These are phyloP conservation scores for Plodia interpunctella DNA, from an alignment of 1,140 invertebrate species.

Conservation along the genomic window DNA sequence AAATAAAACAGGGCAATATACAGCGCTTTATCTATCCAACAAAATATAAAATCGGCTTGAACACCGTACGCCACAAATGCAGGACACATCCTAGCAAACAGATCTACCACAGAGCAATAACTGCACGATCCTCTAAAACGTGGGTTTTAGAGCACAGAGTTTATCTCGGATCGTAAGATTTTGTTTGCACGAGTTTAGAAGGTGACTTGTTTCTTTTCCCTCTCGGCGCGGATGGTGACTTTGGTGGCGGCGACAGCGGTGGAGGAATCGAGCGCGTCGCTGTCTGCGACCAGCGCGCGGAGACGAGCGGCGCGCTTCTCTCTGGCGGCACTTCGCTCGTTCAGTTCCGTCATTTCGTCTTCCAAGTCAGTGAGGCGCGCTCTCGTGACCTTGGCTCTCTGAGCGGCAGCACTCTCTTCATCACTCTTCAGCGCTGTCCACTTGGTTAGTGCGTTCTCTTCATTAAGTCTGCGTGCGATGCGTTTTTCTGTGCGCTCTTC, in stretches of 20 bases:
- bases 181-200: constrained; percentile 45
- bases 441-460: constrained; percentile 71
- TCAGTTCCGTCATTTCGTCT: constrained; percentile 79
- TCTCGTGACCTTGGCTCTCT: constrained; percentile 60
- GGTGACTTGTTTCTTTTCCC: constrained; percentile 71
- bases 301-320: constrained; percentile 78
- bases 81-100: constrained; percentile 53
- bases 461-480: constrained; percentile 62
- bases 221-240: constrained; percentile 55
- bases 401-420: constrained; percentile 57
- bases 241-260: constrained; percentile 47
- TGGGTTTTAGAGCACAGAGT: constrained; percentile 27
- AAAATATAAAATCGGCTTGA: constrained; percentile 63
- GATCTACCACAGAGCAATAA: constrained; percentile 39
- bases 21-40: constrained; percentile 58
- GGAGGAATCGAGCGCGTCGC: constrained; percentile 46
- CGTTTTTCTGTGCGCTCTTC: constrained; percentile 74
- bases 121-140: constrained; percentile 24
- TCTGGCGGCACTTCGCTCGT: constrained; percentile 76
- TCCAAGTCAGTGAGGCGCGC: constrained; percentile 79
- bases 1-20: constrained; percentile 52
- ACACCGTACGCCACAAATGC: constrained; percentile 60
- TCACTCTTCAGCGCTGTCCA: constrained; percentile 75
- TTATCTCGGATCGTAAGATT: constrained; percentile 17
- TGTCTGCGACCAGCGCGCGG: constrained; percentile 77